Conservation (phyloP, 2,888 invertebrate species). For the Leptopilina myrica region DNA sequence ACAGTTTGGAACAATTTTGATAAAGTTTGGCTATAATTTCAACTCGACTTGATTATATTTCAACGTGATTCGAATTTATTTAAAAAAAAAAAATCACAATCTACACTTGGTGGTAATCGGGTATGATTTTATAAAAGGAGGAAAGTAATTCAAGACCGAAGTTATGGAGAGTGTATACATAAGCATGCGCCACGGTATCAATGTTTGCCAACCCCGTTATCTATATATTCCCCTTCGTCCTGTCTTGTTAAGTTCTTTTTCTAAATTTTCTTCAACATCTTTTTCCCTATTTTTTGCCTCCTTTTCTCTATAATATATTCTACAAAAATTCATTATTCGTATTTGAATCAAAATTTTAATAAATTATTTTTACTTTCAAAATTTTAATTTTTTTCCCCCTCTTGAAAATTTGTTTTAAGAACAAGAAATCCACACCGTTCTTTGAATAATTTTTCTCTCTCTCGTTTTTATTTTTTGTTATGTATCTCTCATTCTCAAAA, state of each 20-base stretch:
- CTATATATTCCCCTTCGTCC: conserved; percentile 63
- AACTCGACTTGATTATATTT: no score
- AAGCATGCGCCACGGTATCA: conserved; percentile 68
- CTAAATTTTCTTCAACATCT: conserved; percentile 52
- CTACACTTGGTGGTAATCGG: background rate
- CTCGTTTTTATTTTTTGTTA: background rate
- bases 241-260: conserved; percentile 54
- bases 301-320: conserved; percentile 3
- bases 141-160: conserved; percentile 21
- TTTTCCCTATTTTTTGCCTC: conserved; percentile 40
- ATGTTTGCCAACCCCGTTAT: conserved; percentile 75
- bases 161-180: conserved; percentile 39
- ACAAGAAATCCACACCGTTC: no score
- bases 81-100: background rate
- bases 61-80: background rate
- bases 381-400: no score
- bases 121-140: conserved; percentile 23
- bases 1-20: no score
- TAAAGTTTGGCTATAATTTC: no score
- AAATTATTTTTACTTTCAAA: no score
- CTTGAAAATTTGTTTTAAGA: no score
- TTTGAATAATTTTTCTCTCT: no score
- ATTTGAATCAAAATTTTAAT: no score
- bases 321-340: conserved; percentile 57
- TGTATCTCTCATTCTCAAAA: conserved; percentile 55